Base-by-base conservation (phyloP, 2,888 invertebrate genomes). In the Parnassius glacialis region DNA sequence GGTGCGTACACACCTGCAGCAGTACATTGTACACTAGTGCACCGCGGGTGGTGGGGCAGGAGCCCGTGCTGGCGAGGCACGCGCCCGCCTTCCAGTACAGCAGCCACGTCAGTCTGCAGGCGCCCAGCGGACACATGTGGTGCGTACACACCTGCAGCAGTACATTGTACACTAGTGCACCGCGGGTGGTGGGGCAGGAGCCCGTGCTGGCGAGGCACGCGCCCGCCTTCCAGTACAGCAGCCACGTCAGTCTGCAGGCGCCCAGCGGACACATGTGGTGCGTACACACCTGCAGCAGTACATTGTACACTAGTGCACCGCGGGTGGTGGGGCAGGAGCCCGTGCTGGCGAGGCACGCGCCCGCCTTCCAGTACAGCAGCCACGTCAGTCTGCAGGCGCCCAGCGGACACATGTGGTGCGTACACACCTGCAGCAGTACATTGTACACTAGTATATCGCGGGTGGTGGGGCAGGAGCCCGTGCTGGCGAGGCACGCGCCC, bases 121-220 rank as follows among this genome's bases (percentile, higher is more conserved):
- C 98, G 62, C 98, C 98, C 48, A 97, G 98, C 80, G 99, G 99
- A 10, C 99, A 99, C 80, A 98, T 98, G 97, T 98, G 98, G 98
- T 97, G 80, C 83, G 92, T 52, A 10, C 10, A 3, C 10, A 3
- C 12, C 97, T n/a, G n/a, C n/a, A 25, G 25, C 25, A 2, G 25
- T 25, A 25, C 25, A 25, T 25, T 25, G 25, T 3, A 25, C 25
- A 25, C 25, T 25, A 25, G 25, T 25, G 25, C 25, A 25, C 25
- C 25, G 25, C 25, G 97, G 51, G 98, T 99, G 56, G 98, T 99
- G 12, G 99, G 99, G 0, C 98, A 99, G 92, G 99, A 99, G 90
- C 99, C 99, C 50, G 94, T 97, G 67, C 92, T 99, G 64, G 97
- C 97, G 53, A 94, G 95, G 65, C 93, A 94, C 66, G 92, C 96